These are phyloP conservation scores for Apodemus speciosus DNA, from an alignment of 2,113 vertebrate genomes.

Conservation along the genomic window DNA sequence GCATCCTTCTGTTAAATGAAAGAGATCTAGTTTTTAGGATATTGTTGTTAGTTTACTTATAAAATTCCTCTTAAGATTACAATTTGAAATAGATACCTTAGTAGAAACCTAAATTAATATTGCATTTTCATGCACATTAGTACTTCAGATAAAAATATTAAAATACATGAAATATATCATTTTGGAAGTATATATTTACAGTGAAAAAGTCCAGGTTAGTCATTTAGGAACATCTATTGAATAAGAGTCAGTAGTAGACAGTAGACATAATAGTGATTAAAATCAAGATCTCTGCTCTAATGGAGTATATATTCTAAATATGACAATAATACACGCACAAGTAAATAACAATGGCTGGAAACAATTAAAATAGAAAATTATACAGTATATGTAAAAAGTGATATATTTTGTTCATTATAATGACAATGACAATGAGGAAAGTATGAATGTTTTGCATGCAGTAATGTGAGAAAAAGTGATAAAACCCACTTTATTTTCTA, in stretches of 20 bases:
- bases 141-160: background rate
- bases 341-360: background rate
- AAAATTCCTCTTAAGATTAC: background rate
- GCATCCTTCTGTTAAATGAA: constrained; percentile 1
- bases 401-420: background rate
- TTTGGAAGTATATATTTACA: background rate
- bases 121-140: background rate
- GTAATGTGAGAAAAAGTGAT: background rate
- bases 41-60: background rate
- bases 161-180: background rate
- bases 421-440: background rate
- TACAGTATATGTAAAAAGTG: background rate
- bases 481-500: background rate
- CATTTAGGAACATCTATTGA: constrained; percentile 9
- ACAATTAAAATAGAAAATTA: constrained; percentile 25
- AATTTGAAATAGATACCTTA: constrained; percentile 1
- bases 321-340: background rate
- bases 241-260: background rate
- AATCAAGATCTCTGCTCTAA: background rate
- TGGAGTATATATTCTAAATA: background rate
- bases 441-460: background rate
- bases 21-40: constrained; percentile 2
- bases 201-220: background rate
- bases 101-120: background rate
- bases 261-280: background rate